Evolutionary conservation across 2,113 vertebrate species (phyloP).

Genomic region (Chloropsis cyanopogon): DNA sequence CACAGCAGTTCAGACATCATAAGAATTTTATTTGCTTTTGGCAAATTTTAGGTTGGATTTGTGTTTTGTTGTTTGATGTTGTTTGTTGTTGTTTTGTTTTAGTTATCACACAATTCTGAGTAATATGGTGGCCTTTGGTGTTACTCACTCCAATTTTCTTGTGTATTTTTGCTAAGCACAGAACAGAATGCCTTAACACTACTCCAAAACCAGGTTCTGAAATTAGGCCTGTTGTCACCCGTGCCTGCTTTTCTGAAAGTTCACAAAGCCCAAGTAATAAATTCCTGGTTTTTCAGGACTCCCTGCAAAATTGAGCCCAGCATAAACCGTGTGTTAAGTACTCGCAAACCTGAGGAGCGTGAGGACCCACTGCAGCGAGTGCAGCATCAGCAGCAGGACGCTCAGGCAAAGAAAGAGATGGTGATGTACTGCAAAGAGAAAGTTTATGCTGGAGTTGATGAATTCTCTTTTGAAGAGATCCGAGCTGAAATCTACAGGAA

Average conservation of each 20-base stretch:
- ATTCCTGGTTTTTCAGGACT: slow-evolving; percentile 74
- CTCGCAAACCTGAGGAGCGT: slow-evolving; percentile 80
- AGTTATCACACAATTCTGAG: not conserved
- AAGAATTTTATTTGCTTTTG: not conserved
- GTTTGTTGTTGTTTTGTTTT: not conserved
- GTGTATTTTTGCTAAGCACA: not conserved
- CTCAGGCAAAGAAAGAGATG: slow-evolving; percentile 75
- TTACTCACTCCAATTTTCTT: not conserved
- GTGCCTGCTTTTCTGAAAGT: not conserved
- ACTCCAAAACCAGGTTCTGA: not conserved
- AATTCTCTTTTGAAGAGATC: slow-evolving; percentile 95
- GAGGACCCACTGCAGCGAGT: slow-evolving; percentile 86
- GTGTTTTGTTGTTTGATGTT: not conserved
- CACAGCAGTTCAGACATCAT: not conserved
- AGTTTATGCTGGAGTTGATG: slow-evolving; percentile 86
- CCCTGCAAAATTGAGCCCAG: slow-evolving; percentile 92
- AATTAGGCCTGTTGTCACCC: not conserved
- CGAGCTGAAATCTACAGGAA: slow-evolving; percentile 86
- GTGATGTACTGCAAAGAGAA: slow-evolving; percentile 94
- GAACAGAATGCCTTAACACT: not conserved
- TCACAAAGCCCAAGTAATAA: not conserved
- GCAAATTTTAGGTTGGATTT: not conserved
- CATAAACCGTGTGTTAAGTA: slow-evolving; percentile 84
- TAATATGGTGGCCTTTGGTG: not conserved
- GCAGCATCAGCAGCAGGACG: slow-evolving; percentile 78